Evolutionary conservation across 2,113 vertebrate genomes (phyloP).

Genomic region (Leptodactylus fuscus): DNA sequence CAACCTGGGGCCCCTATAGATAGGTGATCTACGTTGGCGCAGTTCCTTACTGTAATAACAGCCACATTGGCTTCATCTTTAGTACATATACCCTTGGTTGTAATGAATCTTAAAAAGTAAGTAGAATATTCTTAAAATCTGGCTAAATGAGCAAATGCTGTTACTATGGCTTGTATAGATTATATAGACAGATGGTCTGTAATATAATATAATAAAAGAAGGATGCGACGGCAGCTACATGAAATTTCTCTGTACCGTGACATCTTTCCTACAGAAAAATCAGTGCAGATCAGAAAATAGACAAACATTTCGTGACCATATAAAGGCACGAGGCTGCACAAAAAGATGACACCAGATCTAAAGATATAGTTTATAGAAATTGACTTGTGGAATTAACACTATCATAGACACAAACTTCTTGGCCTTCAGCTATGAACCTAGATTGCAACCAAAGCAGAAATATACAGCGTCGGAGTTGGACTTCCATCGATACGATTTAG

Average conservation of each 20-base stretch:
- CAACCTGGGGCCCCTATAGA: not conserved
- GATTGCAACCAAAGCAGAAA: too few species aligned
- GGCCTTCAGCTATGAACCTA: too few species aligned
- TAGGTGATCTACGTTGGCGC: too few species aligned
- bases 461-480: too few species aligned
- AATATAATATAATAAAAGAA: not conserved
- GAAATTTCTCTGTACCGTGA: not conserved
- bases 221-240: not conserved
- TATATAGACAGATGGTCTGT: not conserved
- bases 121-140: not conserved
- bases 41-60: too few species aligned
- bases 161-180: not conserved
- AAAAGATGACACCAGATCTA: not conserved
- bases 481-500: too few species aligned
- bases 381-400: not conserved
- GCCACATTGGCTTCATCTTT: not conserved
- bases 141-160: not conserved
- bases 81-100: not conserved
- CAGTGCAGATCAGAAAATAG: not conserved
- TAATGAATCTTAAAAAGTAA: not conserved
- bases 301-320: constrained; percentile 7
- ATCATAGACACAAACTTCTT: not conserved
- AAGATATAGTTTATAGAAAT: not conserved
- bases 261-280: not conserved
- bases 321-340: constrained; percentile 1